These are phyloP conservation scores for Corythornis cristatus DNA, from an alignment of 2,113 vertebrate genomes.

Conservation along the genomic window DNA sequence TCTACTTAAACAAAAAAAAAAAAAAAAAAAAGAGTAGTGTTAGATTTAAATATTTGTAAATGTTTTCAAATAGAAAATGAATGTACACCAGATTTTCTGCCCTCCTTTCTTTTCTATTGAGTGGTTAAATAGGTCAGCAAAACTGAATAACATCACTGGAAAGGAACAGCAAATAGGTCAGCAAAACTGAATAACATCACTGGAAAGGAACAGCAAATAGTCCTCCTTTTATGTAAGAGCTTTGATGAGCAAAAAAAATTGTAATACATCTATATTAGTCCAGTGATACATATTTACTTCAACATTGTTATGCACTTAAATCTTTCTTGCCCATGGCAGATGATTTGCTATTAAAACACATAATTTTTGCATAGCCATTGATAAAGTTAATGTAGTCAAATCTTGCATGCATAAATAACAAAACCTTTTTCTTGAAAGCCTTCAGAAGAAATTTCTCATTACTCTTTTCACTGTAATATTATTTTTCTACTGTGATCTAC, in stretches of 20 bases:
- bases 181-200: not conserved
- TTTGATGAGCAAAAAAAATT: not conserved
- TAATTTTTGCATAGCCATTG: not conserved
- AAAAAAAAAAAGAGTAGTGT: not conserved
- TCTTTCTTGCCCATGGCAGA: not conserved
- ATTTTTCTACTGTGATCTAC: not conserved
- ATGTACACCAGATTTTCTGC: not conserved
- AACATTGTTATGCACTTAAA: not conserved
- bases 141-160: not conserved
- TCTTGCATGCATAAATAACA: not conserved
- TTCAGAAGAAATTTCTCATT: not conserved
- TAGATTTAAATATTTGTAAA: not conserved
- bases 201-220: not conserved
- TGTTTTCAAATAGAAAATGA: not conserved
- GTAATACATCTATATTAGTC: not conserved
- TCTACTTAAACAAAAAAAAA: too few species aligned
- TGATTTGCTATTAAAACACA: not conserved
- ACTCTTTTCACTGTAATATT: not conserved
- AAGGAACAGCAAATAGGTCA: not conserved
- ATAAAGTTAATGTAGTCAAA: not conserved
- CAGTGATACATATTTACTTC: not conserved
- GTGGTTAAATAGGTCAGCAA: not conserved
- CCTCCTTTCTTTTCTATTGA: not conserved
- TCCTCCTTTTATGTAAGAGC: not conserved
- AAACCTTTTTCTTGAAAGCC: not conserved